A percentile compares a stretch with the other conserved stretches of the same genome.
Conservation (phyloP, 2,113 vertebrate species). For the Formicarius rufipectus region DNA sequence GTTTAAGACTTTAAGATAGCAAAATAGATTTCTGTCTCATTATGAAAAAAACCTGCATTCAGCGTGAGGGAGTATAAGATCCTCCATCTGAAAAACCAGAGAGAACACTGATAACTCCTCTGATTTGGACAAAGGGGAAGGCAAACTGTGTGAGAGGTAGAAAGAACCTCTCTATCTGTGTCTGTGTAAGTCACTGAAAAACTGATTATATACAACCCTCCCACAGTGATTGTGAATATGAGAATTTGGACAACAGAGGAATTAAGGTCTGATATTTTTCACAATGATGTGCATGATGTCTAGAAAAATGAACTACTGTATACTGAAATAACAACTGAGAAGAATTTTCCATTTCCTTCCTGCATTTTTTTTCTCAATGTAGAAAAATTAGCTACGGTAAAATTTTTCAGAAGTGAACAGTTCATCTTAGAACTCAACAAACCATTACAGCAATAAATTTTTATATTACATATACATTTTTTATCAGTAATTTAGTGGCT, state of each 20-base stretch:
- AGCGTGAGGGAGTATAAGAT: background rate
- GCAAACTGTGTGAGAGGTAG: background rate
- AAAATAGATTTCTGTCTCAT: background rate
- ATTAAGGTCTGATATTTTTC: background rate
- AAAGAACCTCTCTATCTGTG: background rate
- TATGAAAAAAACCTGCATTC: background rate
- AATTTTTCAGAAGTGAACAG: background rate
- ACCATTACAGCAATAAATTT: background rate
- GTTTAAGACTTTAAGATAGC: background rate
- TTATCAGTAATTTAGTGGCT: background rate
- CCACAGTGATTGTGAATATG: background rate
- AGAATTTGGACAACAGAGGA: background rate
- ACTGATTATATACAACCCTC: background rate
- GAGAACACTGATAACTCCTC: background rate
- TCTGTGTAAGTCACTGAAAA: background rate
- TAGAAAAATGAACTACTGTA: background rate
- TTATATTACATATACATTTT: background rate
- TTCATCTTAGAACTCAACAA: background rate
- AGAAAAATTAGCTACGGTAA: background rate
- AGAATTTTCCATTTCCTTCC: background rate
- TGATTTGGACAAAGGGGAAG: background rate
- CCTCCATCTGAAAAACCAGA: background rate
- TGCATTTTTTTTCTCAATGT: background rate
- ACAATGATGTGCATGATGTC: background rate
- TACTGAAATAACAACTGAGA: background rate